Percentiles rank a stretch among this genome's conserved stretches.
These are phyloP conservation scores for Pleuronectes platessa DNA, from an alignment of 2,113 vertebrate species.

Conservation along the genomic window DNA sequence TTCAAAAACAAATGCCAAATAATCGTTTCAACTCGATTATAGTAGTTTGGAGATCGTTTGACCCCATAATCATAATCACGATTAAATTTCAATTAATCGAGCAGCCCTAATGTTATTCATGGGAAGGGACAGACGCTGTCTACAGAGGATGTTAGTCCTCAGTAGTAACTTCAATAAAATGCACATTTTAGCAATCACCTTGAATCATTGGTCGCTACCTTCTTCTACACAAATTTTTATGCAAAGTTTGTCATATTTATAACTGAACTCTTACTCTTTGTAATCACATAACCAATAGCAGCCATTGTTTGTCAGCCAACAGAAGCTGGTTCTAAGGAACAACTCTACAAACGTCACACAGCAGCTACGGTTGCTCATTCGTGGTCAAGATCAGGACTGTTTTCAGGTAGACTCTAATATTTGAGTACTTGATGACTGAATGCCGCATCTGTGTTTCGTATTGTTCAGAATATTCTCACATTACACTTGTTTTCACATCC, in stretches of 20 bases:
- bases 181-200: constrained; percentile 24
- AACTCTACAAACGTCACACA: constrained; percentile 85
- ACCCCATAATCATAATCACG: no score
- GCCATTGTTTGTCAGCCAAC: constrained; percentile 82
- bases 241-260: no score
- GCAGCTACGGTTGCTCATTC: constrained; percentile 90
- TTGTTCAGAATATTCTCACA: not conserved
- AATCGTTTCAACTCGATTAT: no score
- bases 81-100: no score
- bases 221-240: not conserved
- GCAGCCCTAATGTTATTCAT: constrained; percentile 62
- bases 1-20: no score
- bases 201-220: not conserved
- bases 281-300: not conserved
- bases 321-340: constrained; percentile 92
- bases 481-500: not conserved
- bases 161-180: constrained; percentile 67
- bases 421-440: not conserved
- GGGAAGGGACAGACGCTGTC: constrained; percentile 56
- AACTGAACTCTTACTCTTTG: no score
- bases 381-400: constrained; percentile 96
- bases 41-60: no score
- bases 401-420: constrained; percentile 87
- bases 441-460: not conserved
- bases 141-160: constrained; percentile 54